A percentile compares a stretch with the other conserved stretches of the same genome.
Conservation (phyloP, 1,140 invertebrate genomes). For the Heliothis subflexa region DNA sequence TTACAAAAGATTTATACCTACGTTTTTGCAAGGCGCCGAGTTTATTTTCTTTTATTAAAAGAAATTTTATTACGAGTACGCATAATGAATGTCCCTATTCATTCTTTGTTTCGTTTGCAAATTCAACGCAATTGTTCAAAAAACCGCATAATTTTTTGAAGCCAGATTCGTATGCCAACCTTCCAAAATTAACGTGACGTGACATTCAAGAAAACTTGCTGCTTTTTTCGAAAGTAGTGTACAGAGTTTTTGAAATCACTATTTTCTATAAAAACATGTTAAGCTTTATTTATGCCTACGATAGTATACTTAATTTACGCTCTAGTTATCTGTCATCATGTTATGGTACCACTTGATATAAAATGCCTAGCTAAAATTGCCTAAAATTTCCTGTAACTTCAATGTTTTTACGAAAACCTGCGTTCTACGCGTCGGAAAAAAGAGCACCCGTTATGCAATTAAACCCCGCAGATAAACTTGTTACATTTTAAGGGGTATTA, state of each 20-base stretch:
- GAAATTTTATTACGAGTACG: background rate
- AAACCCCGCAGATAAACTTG: conserved; percentile 58
- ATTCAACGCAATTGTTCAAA: conserved; percentile 2
- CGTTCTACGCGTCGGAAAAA: conserved; percentile 36
- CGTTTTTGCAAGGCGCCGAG: background rate
- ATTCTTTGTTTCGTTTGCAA: background rate
- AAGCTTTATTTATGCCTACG: background rate
- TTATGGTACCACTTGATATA: background rate
- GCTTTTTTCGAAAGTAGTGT: too few species aligned
- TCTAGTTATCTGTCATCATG: conserved; percentile 2
- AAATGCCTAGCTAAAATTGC: background rate
- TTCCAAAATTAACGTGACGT: background rate
- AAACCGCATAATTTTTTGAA: background rate
- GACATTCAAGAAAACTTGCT: too few species aligned
- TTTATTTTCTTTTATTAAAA: conserved; percentile 22
- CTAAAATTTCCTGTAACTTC: conserved; percentile 6
- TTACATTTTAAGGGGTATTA: conserved; percentile 57
- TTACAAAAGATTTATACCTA: conserved; percentile 6
- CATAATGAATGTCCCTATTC: background rate
- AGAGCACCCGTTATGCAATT: conserved; percentile 51
- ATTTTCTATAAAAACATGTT: too few species aligned
- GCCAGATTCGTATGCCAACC: background rate
- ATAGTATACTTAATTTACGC: conserved; percentile 2
- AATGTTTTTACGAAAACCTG: conserved; percentile 31
- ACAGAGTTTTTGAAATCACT: too few species aligned